Evolutionary conservation across 2,797 vertebrate genomes (phyloP).

Genomic region (Crax fasciolata): DNA sequence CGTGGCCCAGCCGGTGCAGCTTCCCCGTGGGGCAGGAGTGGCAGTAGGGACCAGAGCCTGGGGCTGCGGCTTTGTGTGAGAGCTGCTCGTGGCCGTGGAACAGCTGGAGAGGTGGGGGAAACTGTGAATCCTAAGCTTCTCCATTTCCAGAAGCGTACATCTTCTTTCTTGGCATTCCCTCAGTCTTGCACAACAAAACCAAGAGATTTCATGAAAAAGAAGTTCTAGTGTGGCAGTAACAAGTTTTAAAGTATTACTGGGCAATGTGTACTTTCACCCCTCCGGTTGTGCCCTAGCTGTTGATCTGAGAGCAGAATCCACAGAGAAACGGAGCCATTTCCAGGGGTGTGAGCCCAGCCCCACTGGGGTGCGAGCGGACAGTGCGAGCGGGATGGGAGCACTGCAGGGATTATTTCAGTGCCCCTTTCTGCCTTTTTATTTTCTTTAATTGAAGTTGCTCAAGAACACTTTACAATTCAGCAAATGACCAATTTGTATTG

Average conservation of each 20-base stretch:
- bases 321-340: neutral
- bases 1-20: neutral
- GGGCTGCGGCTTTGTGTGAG: neutral
- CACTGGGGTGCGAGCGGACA: neutral
- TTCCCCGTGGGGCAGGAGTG: neutral
- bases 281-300: neutral
- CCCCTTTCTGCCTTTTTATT: neutral
- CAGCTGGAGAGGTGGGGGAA: neutral
- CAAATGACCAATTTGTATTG: neutral
- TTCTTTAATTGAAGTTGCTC: neutral
- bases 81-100: neutral
- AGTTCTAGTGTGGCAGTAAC: neutral
- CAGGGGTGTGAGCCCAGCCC: neutral
- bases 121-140: neutral
- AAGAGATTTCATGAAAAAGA: neutral
- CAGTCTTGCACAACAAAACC: accelerated
- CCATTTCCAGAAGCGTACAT: neutral
- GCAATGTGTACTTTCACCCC: neutral
- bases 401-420: neutral
- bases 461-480: neutral
- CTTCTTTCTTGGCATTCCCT: neutral
- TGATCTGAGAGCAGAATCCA: neutral
- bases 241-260: neutral
- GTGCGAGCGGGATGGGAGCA: neutral
- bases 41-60: too few relatives aligned